Conservation (phyloP, 53 echinoderm and acorn worm genomes). For the Holothuria scabra region DNA sequence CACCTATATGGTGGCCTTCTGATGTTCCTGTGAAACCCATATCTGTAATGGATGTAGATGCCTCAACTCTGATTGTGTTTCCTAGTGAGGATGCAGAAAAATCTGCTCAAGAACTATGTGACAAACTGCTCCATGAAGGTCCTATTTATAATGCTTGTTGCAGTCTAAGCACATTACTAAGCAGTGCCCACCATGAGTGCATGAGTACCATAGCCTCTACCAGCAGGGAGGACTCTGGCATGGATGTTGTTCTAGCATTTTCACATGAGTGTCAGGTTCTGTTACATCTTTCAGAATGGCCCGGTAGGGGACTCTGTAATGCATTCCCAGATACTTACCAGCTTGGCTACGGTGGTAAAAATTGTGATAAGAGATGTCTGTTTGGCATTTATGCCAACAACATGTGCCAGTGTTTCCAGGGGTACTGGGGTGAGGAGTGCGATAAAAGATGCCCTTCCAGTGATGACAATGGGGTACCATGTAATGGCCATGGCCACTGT, state of each 20-base stretch:
- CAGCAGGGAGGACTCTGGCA: slow-evolving; percentile 27
- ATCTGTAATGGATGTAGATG: background rate
- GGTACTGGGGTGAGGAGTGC: slow-evolving; percentile 81
- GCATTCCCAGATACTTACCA: slow-evolving; percentile 64
- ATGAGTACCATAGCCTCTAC: slow-evolving; percentile 61
- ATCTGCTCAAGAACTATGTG: slow-evolving; percentile 59
- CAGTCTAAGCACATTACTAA: slow-evolving; percentile 49
- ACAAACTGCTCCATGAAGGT: slow-evolving; percentile 59
- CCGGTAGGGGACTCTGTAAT: slow-evolving; percentile 70
- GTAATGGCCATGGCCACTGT: slow-evolving; percentile 68
- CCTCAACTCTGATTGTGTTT: slow-evolving; percentile 60
- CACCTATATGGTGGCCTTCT: slow-evolving; percentile 69
- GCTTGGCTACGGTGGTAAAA: slow-evolving; percentile 65
- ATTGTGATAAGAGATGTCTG: slow-evolving; percentile 67
- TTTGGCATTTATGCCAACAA: slow-evolving; percentile 63
- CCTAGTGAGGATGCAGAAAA: slow-evolving; percentile 48
- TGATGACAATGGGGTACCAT: slow-evolving; percentile 59
- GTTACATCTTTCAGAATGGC: slow-evolving; percentile 63
- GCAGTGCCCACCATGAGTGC: slow-evolving; percentile 77
- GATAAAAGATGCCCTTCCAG: slow-evolving; percentile 70
- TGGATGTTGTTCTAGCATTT: slow-evolving; percentile 76
- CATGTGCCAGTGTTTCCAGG: slow-evolving; percentile 66
- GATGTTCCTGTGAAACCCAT: slow-evolving; percentile 59
- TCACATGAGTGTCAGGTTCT: slow-evolving; percentile 71
- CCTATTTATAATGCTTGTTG: slow-evolving; percentile 59